Conservation (phyloP, 1,140 invertebrate species). For the Drosophila persimilis region DNA sequence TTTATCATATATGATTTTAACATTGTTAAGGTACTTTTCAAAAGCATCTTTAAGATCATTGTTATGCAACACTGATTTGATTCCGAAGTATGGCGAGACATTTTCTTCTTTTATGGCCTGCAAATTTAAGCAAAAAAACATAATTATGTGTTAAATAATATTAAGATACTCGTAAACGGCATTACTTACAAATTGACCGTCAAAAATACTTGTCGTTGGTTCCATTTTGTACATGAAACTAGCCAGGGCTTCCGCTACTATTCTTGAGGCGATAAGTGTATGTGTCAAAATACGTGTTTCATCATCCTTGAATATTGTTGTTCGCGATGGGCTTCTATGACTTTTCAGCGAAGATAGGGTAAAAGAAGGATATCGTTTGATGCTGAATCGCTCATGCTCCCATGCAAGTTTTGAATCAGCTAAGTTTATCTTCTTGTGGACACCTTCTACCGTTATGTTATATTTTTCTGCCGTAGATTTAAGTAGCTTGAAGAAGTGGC, state of each 20-base stretch:
- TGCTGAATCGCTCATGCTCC: slow-evolving; percentile 98
- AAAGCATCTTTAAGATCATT: slow-evolving; percentile 87
- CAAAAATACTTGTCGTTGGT: slow-evolving; percentile 56
- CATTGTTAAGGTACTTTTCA: slow-evolving; percentile 89
- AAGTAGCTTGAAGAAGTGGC: slow-evolving; percentile 88
- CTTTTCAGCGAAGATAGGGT: slow-evolving; percentile 92
- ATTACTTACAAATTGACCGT: slow-evolving; percentile 64
- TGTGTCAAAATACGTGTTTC: slow-evolving; percentile 51
- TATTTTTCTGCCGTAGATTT: slow-evolving; percentile 84
- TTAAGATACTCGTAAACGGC: neutral
- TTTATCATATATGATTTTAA: slow-evolving; percentile 87
- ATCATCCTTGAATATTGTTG: slow-evolving; percentile 86
- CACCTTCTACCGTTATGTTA: slow-evolving; percentile 88
- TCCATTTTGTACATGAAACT: slow-evolving; percentile 92
- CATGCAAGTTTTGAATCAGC: slow-evolving; percentile 96
- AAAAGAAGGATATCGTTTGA: slow-evolving; percentile 94
- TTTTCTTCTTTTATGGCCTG: slow-evolving; percentile 71
- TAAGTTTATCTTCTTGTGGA: slow-evolving; percentile 99
- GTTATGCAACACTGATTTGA: slow-evolving; percentile 74
- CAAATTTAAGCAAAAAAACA: slow-evolving; percentile 10
- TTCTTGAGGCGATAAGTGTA: slow-evolving; percentile 86
- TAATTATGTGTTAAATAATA: neutral
- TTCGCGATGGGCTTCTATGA: slow-evolving; percentile 85
- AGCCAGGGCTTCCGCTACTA: slow-evolving; percentile 92
- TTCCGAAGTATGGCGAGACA: slow-evolving; percentile 65